phyloP scores from a whole-genome alignment of 1,140 invertebrate genomes.

The Trachelipus rathkii region DNA sequence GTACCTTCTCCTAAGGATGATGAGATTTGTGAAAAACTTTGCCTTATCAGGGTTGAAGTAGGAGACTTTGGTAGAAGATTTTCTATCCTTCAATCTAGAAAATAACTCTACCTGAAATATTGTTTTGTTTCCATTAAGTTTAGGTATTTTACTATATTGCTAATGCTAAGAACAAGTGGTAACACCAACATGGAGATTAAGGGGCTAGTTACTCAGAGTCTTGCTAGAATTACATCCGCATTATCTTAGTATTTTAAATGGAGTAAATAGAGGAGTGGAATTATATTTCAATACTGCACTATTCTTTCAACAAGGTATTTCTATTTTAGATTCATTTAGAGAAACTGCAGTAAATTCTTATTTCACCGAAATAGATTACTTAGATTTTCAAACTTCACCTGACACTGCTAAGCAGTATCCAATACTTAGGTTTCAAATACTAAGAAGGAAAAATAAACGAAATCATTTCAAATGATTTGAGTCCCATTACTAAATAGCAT shows the following conservation, averaged over 20 bases:
- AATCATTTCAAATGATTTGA: slow-evolving; percentile 51
- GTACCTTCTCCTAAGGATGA: no score
- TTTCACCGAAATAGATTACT: slow-evolving; percentile 59
- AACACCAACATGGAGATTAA: slow-evolving; percentile 28
- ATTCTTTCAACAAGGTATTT: slow-evolving; percentile 25
- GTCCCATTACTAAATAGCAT: slow-evolving; percentile 60
- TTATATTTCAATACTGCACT: slow-evolving; percentile 33
- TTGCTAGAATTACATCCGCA: slow-evolving; percentile 26
- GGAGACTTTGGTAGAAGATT: no score
- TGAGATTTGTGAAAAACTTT: no score
- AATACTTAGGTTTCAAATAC: slow-evolving; percentile 72
- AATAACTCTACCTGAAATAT: no score
- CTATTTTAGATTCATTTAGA: slow-evolving; percentile 27
- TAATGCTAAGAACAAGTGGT: no score
- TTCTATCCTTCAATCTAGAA: no score
- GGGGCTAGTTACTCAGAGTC: slow-evolving; percentile 28
- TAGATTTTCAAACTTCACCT: slow-evolving; percentile 60
- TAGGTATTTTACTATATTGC: no score
- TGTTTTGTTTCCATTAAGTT: no score
- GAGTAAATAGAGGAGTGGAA: slow-evolving; percentile 4
- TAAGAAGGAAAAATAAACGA: slow-evolving; percentile 63
- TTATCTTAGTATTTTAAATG: slow-evolving; percentile 14
- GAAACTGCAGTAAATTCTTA: slow-evolving; percentile 54
- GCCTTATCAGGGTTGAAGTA: no score
- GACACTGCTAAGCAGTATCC: slow-evolving; percentile 54